Conservation (phyloP, 2,888 invertebrate genomes). For the Polydesmus complanatus region DNA sequence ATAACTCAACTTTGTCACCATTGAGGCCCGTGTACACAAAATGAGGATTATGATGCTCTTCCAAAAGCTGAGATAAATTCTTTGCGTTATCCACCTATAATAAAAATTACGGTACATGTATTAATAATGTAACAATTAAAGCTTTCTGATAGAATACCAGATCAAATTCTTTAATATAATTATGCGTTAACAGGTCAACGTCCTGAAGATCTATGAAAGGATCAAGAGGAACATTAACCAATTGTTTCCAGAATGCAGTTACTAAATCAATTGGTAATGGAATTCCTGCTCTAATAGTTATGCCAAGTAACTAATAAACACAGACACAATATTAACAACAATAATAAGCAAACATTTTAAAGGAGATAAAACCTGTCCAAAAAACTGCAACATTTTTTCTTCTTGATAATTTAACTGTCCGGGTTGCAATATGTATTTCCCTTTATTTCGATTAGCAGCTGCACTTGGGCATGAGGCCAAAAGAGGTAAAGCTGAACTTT, state of each 20-base stretch:
- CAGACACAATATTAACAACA: not conserved
- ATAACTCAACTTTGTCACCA: conserved; percentile 29
- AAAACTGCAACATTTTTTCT: conserved; percentile 30
- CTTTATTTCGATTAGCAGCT: conserved; percentile 25
- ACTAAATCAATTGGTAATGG: conserved; percentile 31
- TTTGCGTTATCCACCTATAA: conserved; percentile 28
- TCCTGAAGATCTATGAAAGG: conserved; percentile 29
- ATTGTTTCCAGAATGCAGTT: conserved; percentile 29
- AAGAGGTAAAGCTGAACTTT: conserved; percentile 26
- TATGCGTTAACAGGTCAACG: conserved; percentile 31
- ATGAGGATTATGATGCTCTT: conserved; percentile 26
- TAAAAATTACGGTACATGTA: too few species aligned
- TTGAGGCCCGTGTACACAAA: conserved; percentile 27
- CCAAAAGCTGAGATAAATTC: conserved; percentile 28
- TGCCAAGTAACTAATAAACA: conserved; percentile 30
- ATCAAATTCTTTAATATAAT: conserved; percentile 31
- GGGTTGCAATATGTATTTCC: conserved; percentile 29
- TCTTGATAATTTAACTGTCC: conserved; percentile 30
- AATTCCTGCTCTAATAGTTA: conserved; percentile 32
- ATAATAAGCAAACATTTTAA: not conserved
- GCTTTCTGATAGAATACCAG: conserved; percentile 25
- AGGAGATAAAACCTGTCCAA: conserved; percentile 27
- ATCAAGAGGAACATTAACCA: conserved; percentile 28
- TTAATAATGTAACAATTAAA: too few species aligned
- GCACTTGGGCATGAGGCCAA: conserved; percentile 28